Conservation (phyloP, 2,113 vertebrate species). For the Dicerorhinus sumatrensis region DNA sequence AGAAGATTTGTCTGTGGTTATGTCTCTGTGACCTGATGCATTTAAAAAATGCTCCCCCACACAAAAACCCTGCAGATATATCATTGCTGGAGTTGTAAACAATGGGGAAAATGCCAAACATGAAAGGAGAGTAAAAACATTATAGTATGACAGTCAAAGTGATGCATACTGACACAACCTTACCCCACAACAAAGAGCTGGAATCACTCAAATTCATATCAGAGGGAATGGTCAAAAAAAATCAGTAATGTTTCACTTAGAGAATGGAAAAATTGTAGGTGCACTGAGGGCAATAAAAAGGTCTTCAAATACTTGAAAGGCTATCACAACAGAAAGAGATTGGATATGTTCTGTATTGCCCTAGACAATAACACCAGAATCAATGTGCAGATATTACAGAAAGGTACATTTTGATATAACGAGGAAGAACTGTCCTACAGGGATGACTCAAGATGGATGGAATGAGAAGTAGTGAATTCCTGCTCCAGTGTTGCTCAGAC, state of each 20-base stretch:
- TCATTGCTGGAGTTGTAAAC: conserved; percentile 36
- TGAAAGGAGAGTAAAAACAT: conserved; percentile 17
- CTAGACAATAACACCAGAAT: not conserved
- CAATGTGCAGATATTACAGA: not conserved
- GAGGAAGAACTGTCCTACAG: conserved; percentile 22
- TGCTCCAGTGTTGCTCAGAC: not conserved
- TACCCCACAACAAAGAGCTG: not conserved
- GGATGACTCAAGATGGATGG: not conserved
- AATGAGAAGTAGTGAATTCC: not conserved
- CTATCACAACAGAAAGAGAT: conserved; percentile 33
- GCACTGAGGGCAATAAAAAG: conserved; percentile 9
- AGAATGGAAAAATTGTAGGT: not conserved
- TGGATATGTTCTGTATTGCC: not conserved
- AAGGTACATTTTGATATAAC: conserved; percentile 5
- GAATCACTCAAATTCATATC: conserved; percentile 17
- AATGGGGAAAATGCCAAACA: conserved; percentile 20
- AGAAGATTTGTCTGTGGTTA: not conserved
- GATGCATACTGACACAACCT: not conserved
- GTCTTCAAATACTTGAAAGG: conserved; percentile 19
- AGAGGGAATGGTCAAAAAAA: not conserved
- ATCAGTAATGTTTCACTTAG: not conserved
- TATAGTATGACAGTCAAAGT: not conserved
- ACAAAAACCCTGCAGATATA: not conserved
- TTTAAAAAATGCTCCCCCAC: not conserved
- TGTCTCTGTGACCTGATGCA: not conserved